phyloP scores from a whole-genome alignment of 2,888 invertebrate genomes.

The Lithophane leautieri region DNA sequence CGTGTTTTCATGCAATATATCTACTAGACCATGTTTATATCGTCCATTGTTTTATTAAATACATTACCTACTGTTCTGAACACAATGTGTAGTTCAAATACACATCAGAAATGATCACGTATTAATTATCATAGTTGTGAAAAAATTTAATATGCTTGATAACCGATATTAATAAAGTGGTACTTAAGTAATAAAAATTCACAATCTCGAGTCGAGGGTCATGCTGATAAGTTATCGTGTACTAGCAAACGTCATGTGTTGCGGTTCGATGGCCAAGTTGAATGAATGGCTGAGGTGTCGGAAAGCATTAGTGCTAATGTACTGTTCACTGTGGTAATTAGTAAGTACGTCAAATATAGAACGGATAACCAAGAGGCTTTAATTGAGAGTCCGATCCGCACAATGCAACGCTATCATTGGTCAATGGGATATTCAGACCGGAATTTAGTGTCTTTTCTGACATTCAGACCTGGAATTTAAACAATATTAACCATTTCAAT shows the following conservation, averaged over 20 bases:
- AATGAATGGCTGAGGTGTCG: constrained; percentile 48
- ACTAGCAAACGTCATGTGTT: constrained; percentile 49
- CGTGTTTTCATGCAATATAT: constrained; percentile 16
- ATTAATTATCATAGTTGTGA: constrained; percentile 28
- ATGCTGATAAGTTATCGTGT: constrained; percentile 58
- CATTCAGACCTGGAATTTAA: background rate
- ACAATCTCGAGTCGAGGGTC: constrained; percentile 60
- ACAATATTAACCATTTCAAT: background rate
- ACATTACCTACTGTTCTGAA: background rate
- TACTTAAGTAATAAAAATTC: constrained; percentile 50
- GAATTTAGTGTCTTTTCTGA: background rate
- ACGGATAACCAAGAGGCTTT: background rate
- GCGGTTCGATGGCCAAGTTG: constrained; percentile 71
- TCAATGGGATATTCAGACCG: background rate
- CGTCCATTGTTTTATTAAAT: constrained; percentile 5
- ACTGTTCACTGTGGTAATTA: constrained; percentile 7
- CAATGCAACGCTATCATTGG: background rate
- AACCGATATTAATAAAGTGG: constrained; percentile 44
- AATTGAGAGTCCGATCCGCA: background rate
- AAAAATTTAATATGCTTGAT: constrained; percentile 36
- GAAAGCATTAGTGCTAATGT: constrained; percentile 22
- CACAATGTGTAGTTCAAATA: constrained; percentile 8
- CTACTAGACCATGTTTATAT: background rate
- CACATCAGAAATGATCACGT: constrained; percentile 28
- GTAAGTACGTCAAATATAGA: background rate